A percentile compares a stretch with the other conserved stretches of the same genome.
Evolutionary conservation across 1,140 invertebrate species (phyloP).

Genomic region (Nomia melanderi): DNA sequence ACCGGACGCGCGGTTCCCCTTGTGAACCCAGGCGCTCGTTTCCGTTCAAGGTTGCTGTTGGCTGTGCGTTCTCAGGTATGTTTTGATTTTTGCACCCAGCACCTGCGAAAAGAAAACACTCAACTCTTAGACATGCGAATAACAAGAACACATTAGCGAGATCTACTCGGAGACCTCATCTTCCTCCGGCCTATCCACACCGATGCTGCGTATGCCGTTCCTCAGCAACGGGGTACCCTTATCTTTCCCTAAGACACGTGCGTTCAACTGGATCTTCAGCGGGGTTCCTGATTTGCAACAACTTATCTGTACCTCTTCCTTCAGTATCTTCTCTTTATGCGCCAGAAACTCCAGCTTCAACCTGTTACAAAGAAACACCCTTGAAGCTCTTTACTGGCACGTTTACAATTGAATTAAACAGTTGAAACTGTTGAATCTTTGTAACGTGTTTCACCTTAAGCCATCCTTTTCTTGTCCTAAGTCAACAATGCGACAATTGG

Average conservation of each 20-base stretch:
- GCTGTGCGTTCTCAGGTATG: slow-evolving; percentile 21
- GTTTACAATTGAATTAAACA: not conserved
- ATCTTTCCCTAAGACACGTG: slow-evolving; percentile 80
- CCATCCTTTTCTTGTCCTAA: slow-evolving; percentile 68
- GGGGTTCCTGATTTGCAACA: slow-evolving; percentile 69
- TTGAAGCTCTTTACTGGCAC: not conserved
- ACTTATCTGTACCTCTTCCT: slow-evolving; percentile 74
- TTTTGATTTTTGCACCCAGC: slow-evolving; percentile 24
- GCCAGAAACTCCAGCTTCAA: slow-evolving; percentile 81
- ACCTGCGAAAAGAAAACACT: slow-evolving; percentile 43
- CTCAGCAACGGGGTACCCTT: slow-evolving; percentile 82
- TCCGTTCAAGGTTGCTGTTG: slow-evolving; percentile 4
- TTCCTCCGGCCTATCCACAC: slow-evolving; percentile 74
- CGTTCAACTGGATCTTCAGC: slow-evolving; percentile 77
- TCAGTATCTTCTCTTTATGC: slow-evolving; percentile 81
- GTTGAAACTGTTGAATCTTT: not conserved
- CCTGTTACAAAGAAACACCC: slow-evolving; percentile 60
- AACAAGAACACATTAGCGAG: slow-evolving; percentile 20
- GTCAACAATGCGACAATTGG: slow-evolving; percentile 67
- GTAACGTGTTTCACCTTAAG: slow-evolving; percentile 61
- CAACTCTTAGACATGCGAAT: slow-evolving; percentile 29
- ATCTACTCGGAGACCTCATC: slow-evolving; percentile 70
- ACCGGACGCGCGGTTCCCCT: not conserved
- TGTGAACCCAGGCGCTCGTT: not conserved
- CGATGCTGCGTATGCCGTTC: slow-evolving; percentile 81